Evolutionary conservation across 2,888 invertebrate species (phyloP).

Genomic region (Pollenia griseotomentosa): DNA sequence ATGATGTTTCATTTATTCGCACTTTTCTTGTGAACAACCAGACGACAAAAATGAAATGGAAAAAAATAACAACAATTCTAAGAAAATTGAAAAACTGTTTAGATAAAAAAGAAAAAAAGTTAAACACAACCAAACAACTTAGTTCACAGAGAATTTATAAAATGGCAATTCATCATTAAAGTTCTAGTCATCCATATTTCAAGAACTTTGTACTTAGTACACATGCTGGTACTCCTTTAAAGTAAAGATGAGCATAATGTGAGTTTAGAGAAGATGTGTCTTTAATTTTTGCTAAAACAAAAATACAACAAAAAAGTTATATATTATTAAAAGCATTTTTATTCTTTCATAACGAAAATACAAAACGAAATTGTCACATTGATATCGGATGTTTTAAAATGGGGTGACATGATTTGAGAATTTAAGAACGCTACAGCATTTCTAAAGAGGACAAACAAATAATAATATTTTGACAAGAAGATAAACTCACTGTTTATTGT

Average conservation of each 20-base stretch:
- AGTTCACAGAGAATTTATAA: conserved; percentile 47
- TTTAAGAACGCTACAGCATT: no score
- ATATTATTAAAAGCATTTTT: neutral
- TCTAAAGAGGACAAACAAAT: no score
- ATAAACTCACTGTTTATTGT: no score
- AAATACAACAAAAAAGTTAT: neutral
- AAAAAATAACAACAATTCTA: neutral
- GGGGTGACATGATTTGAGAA: no score
- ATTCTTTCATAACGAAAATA: neutral
- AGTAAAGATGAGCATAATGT: neutral
- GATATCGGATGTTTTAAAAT: no score
- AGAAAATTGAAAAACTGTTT: neutral
- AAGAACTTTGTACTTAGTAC: neutral
- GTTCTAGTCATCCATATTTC: conserved; percentile 18
- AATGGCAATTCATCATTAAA: conserved; percentile 50
- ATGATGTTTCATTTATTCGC: conserved; percentile 1
- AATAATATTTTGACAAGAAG: no score
- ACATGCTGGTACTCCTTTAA: neutral
- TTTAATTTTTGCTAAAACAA: neutral
- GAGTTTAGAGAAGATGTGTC: neutral
- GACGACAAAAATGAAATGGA: neutral
- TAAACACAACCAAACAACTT: conserved; percentile 32
- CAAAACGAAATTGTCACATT: no score
- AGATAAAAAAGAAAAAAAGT: neutral
- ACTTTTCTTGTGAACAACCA: neutral